These are phyloP conservation scores for Halocaridina rubra DNA, from an alignment of 2,888 invertebrate species.

Conservation along the genomic window DNA sequence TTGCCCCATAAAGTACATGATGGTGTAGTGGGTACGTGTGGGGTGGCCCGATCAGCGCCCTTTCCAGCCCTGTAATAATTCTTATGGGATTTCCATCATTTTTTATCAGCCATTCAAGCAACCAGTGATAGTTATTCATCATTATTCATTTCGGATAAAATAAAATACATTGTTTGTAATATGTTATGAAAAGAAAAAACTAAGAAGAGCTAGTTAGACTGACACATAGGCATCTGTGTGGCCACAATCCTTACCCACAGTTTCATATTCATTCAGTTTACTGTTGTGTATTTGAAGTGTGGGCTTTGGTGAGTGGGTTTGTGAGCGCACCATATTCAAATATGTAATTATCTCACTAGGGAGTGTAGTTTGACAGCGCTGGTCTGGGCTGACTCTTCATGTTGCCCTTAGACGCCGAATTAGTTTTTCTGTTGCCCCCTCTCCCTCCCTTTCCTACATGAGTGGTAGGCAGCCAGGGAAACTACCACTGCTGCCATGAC, in stretches of 20 bases:
- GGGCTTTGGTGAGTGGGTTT: neutral
- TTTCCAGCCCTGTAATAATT: neutral
- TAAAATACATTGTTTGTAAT: neutral
- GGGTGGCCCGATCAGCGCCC: neutral
- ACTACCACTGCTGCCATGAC: neutral
- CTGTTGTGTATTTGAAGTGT: neutral
- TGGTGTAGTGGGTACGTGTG: neutral
- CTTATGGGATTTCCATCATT: neutral
- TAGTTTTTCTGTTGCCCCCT: slow-evolving; percentile 51
- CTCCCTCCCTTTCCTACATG: neutral
- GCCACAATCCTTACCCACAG: neutral
- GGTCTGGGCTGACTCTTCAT: slow-evolving; percentile 29
- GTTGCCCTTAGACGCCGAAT: slow-evolving; percentile 26
- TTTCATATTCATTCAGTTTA: neutral
- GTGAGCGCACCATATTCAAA: neutral
- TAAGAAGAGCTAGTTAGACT: neutral
- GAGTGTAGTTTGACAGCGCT: neutral
- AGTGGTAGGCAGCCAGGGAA: slow-evolving; percentile 21
- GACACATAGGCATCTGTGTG: neutral
- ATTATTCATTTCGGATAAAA: neutral
- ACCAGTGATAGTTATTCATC: neutral
- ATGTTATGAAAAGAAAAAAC: neutral
- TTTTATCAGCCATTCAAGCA: neutral
- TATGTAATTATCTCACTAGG: neutral
- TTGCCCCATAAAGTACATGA: slow-evolving; percentile 21